phyloP scores from a whole-genome alignment of 2,888 invertebrate genomes.

The Drosophila leonis region DNA sequence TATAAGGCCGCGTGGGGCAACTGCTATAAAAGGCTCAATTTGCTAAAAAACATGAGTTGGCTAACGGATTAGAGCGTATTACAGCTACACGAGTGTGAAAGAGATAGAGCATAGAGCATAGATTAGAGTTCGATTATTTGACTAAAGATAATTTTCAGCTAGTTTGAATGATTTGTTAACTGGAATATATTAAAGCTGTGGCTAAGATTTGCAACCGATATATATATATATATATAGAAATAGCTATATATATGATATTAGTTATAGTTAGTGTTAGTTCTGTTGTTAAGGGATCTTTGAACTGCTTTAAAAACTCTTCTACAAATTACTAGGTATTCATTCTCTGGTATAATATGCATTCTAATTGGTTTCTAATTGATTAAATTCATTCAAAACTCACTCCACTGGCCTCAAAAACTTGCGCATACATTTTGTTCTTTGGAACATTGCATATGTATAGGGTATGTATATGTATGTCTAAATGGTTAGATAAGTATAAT shows the following conservation, averaged over 20 bases:
- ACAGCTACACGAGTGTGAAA: constrained; percentile 15
- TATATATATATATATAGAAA: neutral
- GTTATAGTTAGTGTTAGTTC: neutral
- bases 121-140: constrained; percentile 16
- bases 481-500: constrained; percentile 35
- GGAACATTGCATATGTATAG: constrained; percentile 58
- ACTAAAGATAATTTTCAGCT: constrained; percentile 18
- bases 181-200: constrained; percentile 11
- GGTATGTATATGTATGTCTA: constrained; percentile 41
- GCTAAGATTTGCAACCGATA: constrained; percentile 27
- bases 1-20: constrained; percentile 75
- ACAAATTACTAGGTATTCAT: constrained; percentile 24
- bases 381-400: constrained; percentile 71
- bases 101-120: constrained; percentile 8
- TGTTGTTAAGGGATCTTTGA: constrained; percentile 4
- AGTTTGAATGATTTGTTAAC: constrained; percentile 25
- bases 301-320: constrained; percentile 29
- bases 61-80: constrained; percentile 21
- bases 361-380: constrained; percentile 31
- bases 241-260: neutral
- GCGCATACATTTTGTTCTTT: constrained; percentile 43
- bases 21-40: constrained; percentile 59
- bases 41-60: constrained; percentile 29
- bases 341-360: neutral
- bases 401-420: constrained; percentile 44